Evolutionary conservation across 2,113 vertebrate species (phyloP).

Genomic region (Numida meleagris): DNA sequence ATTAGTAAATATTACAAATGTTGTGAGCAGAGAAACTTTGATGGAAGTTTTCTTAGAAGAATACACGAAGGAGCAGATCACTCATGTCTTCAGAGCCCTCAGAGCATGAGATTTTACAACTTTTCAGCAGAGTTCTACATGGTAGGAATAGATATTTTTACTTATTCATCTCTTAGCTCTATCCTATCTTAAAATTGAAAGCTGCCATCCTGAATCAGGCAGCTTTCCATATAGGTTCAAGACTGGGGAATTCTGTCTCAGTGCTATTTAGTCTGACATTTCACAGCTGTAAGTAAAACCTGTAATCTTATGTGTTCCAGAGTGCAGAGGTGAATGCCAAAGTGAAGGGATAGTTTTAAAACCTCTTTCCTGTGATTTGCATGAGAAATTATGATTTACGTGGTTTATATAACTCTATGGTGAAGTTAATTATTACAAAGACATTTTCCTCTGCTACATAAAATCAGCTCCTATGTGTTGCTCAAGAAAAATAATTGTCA

Average conservation of each 20-base stretch:
- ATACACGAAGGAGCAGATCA: accelerated
- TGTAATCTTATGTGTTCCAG: not conserved
- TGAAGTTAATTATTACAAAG: not conserved
- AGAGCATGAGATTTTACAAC: accelerated
- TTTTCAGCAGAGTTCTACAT: not conserved
- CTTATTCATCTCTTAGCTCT: not conserved
- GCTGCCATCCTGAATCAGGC: not conserved
- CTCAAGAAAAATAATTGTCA: not conserved
- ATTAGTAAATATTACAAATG: not conserved
- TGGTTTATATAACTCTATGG: not conserved
- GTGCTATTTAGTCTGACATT: not conserved
- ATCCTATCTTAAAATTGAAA: not conserved
- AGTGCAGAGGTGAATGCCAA: not conserved
- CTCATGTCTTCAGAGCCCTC: not conserved
- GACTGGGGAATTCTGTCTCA: not conserved
- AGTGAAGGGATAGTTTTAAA: not conserved
- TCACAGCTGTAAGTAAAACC: not conserved
- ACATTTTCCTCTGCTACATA: not conserved
- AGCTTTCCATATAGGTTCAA: not conserved
- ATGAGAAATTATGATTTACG: not conserved
- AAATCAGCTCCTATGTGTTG: not conserved
- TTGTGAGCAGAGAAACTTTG: not conserved
- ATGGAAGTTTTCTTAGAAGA: not conserved
- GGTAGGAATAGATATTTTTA: not conserved
- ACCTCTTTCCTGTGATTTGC: not conserved